phyloP scores from a whole-genome alignment of 2,113 vertebrate genomes.

The Catharus minimus region DNA sequence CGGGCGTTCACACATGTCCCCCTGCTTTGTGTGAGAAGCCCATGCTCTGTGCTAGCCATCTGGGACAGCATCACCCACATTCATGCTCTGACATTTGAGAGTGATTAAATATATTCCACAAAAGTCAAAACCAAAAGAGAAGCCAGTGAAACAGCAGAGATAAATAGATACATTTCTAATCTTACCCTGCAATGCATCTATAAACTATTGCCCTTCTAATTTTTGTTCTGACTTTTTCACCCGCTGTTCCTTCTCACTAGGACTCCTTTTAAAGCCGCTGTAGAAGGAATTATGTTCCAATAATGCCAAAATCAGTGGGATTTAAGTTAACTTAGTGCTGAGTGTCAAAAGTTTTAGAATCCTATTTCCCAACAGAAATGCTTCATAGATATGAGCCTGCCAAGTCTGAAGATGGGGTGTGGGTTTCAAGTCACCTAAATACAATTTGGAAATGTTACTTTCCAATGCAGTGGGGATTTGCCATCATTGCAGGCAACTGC shows the following conservation, averaged over 20 bases:
- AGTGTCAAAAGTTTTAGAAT: background rate
- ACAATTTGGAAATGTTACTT: background rate
- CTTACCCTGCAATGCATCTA: background rate
- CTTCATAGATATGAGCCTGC: background rate
- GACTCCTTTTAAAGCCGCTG: background rate
- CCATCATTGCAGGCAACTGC: background rate
- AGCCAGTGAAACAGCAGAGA: constrained; percentile 6
- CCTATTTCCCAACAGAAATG: background rate
- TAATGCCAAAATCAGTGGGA: background rate
- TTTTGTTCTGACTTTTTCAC: constrained; percentile 22
- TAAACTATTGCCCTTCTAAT: background rate
- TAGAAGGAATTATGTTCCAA: background rate
- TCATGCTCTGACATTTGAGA: constrained; percentile 12
- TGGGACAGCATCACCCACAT: background rate
- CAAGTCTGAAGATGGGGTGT: background rate
- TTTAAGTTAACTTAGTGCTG: background rate
- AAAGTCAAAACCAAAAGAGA: constrained; percentile 8
- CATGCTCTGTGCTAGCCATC: background rate
- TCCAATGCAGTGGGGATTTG: background rate
- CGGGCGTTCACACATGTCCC: background rate
- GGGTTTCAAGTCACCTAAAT: background rate
- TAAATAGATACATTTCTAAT: constrained; percentile 27
- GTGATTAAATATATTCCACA: constrained; percentile 14
- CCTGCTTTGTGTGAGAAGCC: constrained; percentile 22
- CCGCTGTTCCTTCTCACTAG: background rate